phyloP scores from a whole-genome alignment of 2,797 vertebrate genomes.

The Coregonus suidteri region DNA sequence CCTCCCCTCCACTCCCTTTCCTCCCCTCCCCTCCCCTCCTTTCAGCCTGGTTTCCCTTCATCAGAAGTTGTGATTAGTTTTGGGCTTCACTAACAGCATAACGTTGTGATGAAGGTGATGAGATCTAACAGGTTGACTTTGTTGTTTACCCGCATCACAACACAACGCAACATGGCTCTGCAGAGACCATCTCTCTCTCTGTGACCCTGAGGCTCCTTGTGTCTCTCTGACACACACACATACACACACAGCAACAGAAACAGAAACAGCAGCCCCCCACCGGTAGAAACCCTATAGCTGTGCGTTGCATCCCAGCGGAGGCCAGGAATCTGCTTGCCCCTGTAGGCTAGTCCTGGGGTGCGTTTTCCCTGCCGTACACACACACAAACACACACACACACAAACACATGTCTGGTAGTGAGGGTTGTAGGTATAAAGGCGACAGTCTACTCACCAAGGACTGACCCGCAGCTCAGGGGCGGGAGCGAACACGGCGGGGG shows the following conservation, averaged over 20 bases:
- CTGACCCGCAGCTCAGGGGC: constrained; percentile 79
- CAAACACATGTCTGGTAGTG: constrained; percentile 60
- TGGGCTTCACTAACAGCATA: constrained; percentile 76
- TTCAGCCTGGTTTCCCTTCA: background rate
- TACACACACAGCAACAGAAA: background rate
- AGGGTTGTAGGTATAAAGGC: constrained; percentile 64
- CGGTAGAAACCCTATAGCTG: constrained; percentile 67
- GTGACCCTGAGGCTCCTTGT: constrained; percentile 76
- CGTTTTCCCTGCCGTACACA: constrained; percentile 56
- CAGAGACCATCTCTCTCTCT: constrained; percentile 56
- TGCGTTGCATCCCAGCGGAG: constrained; percentile 69
- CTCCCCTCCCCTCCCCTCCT: constrained; percentile 41
- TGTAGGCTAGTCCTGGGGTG: constrained; percentile 83
- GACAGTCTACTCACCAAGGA: constrained; percentile 75
- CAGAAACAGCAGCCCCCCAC: constrained; percentile 45
- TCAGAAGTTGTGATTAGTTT: constrained; percentile 54
- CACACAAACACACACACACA: constrained; percentile 24
- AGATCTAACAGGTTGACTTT: constrained; percentile 74
- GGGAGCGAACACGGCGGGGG: constrained; percentile 64
- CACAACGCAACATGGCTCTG: constrained; percentile 20
- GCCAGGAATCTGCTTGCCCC: constrained; percentile 74
- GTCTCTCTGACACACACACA: constrained; percentile 29
- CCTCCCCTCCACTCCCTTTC: background rate
- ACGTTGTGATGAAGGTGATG: constrained; percentile 71
- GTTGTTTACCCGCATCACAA: constrained; percentile 73